Base-by-base conservation (phyloP, 2,113 vertebrate species). In the Archocentrus centrarchus region DNA sequence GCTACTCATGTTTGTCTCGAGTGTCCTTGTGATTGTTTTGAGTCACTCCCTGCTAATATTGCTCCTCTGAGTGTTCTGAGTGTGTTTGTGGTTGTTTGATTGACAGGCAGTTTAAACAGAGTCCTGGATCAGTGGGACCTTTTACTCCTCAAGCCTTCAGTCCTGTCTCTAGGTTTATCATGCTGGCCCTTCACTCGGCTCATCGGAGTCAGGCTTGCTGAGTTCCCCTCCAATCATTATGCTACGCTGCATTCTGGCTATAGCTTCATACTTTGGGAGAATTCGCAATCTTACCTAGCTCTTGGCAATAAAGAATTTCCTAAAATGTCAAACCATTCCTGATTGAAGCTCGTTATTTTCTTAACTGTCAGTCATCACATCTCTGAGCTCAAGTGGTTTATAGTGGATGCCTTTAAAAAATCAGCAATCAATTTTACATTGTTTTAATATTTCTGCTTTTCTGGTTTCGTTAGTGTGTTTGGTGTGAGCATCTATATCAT, bases 281-380 rank as follows among this genome's bases (percentile, higher is more conserved):
- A 53, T 73, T 53, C 32, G 27, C 47, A 73, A 13, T 73, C 66
- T 53, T 73, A 32, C 20, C 24, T 53, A 73, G 47, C 66, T 73
- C 44, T n/a, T 20, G 66, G 66, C 44, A 32, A 32, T 32, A 53
- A 73, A 32, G 27, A 18, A 50, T 70, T 11, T 53, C 27, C 47
- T 1, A n/a, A 73, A 73, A 73, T 73, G 66, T 73, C 66, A 73
- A 73, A 73, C 66, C 17, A n/a, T 11, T 32, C 24, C 47, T 73
- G 66, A 32, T 14, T 53, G 47, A 73, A 32, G 6, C 24, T 32
- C 66, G 13, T 53, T 7, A 18, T 53, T 53, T 70, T 70, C 44
- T 70, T 53, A 70, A 6, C 27, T n/a, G 47, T 73, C 66, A 73
- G 27, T 32, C 66, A 53, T 37, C 44, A 53, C 66, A 53, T 53